Conservation (phyloP, 2,797 vertebrate species). For the Muscicapa striata region DNA sequence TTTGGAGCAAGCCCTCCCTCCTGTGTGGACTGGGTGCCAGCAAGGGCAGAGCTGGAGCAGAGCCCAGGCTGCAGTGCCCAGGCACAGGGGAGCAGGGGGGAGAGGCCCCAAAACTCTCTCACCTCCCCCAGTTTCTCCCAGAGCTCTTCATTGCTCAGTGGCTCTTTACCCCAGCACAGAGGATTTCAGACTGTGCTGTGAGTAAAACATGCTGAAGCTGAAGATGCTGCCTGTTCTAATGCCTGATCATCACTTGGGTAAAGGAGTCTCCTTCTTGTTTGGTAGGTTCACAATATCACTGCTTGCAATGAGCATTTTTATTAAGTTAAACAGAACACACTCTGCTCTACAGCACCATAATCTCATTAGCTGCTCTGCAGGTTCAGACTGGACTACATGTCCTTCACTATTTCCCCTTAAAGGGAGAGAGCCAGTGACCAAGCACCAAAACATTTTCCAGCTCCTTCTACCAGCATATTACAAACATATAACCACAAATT, state of each 20-base stretch:
- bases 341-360: neutral
- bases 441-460: neutral
- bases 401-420: neutral
- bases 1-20: neutral
- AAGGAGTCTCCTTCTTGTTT: neutral
- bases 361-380: neutral
- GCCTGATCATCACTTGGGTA: neutral
- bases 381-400: neutral
- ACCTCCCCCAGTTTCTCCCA: neutral
- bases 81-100: neutral
- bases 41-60: neutral
- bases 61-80: neutral
- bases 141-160: neutral
- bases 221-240: neutral
- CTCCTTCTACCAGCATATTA: neutral
- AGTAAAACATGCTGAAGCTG: fast-evolving
- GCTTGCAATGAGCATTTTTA: neutral
- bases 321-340: neutral
- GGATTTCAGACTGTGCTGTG: neutral
- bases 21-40: neutral
- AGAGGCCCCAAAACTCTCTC: neutral
- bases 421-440: neutral
- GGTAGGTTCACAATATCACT: neutral
- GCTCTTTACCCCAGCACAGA: neutral
- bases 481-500: neutral